Percentiles rank a stretch among this genome's conserved stretches.
Evolutionary conservation across 37 sponge, comb jelly and placozoan species (phyloP).

Genomic region (Axinella damicornis): DNA sequence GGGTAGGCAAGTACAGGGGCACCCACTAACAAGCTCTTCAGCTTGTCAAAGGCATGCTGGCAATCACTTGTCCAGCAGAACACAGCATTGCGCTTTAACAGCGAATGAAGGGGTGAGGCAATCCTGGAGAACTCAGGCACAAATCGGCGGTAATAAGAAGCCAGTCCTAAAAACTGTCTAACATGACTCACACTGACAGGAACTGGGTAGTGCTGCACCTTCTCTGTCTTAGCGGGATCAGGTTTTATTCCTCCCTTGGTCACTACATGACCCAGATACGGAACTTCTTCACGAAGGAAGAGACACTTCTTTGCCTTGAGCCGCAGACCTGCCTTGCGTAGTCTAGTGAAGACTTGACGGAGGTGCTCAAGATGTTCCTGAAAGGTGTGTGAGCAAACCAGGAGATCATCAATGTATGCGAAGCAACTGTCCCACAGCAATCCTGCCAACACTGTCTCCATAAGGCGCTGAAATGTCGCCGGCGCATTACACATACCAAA

Average conservation of each 20-base stretch:
- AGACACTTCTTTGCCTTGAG: slow-evolving; percentile 39
- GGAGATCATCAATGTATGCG: not conserved
- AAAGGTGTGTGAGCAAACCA: slow-evolving; percentile 6
- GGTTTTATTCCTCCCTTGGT: slow-evolving; percentile 40
- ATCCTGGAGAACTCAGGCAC: not conserved
- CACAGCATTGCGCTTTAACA: slow-evolving; percentile 16
- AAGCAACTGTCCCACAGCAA: not conserved
- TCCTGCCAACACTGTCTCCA: not conserved
- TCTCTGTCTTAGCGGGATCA: slow-evolving; percentile 44
- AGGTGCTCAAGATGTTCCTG: slow-evolving; percentile 50
- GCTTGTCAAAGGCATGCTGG: slow-evolving; percentile 15
- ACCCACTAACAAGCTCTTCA: slow-evolving; percentile 6
- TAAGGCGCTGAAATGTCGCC: slow-evolving; percentile 36
- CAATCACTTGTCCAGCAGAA: slow-evolving; percentile 38
- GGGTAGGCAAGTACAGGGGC: too few relatives aligned
- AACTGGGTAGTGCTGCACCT: too few relatives aligned
- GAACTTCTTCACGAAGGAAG: not conserved
- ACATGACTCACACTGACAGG: not conserved
- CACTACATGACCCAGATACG: slow-evolving; percentile 49
- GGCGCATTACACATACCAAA: too few relatives aligned
- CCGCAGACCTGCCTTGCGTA: slow-evolving; percentile 6
- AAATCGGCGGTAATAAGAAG: slow-evolving; percentile 1
- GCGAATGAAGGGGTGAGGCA: slow-evolving; percentile 14
- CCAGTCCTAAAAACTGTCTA: slow-evolving; percentile 30
- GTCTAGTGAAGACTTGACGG: slow-evolving; percentile 22